Conservation (phyloP, 2,113 vertebrate species). For the Tylochromis polylepis region DNA sequence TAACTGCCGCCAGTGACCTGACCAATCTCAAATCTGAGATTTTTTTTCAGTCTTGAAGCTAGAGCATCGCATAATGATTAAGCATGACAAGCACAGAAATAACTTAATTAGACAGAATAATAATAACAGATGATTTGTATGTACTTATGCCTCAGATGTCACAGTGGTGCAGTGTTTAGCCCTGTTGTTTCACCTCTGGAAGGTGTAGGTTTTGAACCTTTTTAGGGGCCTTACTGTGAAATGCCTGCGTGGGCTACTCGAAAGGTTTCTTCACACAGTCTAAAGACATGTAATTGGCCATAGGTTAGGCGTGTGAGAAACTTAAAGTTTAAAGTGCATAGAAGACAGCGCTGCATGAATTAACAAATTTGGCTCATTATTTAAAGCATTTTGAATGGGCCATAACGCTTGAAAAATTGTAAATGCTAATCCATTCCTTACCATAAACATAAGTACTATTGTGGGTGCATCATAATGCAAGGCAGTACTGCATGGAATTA, state of each 20-base stretch:
- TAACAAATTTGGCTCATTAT: background rate
- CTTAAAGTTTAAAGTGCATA: background rate
- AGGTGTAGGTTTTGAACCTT: background rate
- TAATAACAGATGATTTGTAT: background rate
- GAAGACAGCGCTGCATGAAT: background rate
- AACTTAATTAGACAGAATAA: background rate
- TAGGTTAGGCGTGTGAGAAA: background rate
- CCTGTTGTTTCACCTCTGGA: background rate
- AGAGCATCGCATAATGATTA: background rate
- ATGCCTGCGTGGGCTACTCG: background rate
- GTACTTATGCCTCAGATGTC: background rate
- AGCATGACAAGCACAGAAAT: background rate
- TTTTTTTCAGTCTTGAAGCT: background rate
- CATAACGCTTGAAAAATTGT: background rate
- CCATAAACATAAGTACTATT: background rate
- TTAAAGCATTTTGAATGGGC: background rate
- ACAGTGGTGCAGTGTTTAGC: background rate
- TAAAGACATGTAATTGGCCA: background rate
- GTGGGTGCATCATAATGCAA: background rate
- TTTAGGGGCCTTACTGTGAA: background rate
- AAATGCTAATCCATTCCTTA: background rate
- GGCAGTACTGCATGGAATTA: background rate
- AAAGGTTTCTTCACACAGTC: background rate
- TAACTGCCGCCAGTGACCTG: background rate
- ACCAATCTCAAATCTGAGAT: background rate